Evolutionary conservation across 2,888 invertebrate genomes (phyloP), one percentile per base, ranked within the genome.

Genomic region (Dioctria linearis): DNA sequence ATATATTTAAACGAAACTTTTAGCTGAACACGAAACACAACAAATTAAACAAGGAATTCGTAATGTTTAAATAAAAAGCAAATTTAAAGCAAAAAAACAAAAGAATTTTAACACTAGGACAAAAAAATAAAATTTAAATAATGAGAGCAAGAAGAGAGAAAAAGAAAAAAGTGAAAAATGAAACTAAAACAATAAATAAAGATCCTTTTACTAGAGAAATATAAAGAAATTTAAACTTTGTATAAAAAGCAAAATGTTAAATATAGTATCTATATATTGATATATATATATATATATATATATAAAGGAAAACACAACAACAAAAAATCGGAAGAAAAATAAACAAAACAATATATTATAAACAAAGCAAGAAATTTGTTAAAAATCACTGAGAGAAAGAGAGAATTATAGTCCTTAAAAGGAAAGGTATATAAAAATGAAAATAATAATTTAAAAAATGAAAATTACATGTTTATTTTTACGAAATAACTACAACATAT

Each of bases 201-300:
- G 61, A 76, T 76, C 61, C 61, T 76, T 76, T 76, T 76, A 76
- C 63, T 76, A 76, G 76, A 76, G 63, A 63, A 61, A 76, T 63
- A 63, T 75, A 37, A 57, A 61, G 37, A 61, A 76, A 63, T 8
- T 5, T 43, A 61, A 75, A 76, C 61, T 61, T 63, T 63, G 63
- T 63, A 76, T 63, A 76, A 76, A 76, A 11, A 6, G 13, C 37
- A 66, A 71, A 76, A 63, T 61, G 61, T 63, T 76, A 25, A 25
- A 25, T 25, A 25, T 25, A 25, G 25, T 25, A 25, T 25, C 25
- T 25, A 25, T 25, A 25, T 25, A 25, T 2, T 25, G 51, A 76
- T 5, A 63, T 63, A 76, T 76, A 49, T 73, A n/a, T n/a, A 6
- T 63, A 37, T 76, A 49, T 73, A 25, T 25, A 6, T 63, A 37